A percentile compares a stretch with the other conserved stretches of the same genome.
These are phyloP conservation scores for Spondyliosoma cantharus DNA, from an alignment of 2,797 vertebrate genomes.

Conservation along the genomic window DNA sequence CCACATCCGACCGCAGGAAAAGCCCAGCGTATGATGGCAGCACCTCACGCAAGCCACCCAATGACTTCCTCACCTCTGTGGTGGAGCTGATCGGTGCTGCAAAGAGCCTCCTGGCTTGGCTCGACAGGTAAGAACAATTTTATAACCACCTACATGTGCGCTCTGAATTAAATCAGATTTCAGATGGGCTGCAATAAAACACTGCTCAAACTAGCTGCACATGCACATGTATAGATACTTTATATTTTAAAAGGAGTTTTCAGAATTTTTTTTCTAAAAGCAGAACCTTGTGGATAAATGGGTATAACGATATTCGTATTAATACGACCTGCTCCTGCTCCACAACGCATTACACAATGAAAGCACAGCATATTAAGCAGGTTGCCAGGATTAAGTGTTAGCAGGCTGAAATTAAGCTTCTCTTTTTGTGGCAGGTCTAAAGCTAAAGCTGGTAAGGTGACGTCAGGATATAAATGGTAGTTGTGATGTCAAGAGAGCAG, in stretches of 20 bases:
- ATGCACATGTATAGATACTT: background rate
- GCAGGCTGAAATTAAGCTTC: slow-evolving; percentile 52
- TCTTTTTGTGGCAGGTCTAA: slow-evolving; percentile 36
- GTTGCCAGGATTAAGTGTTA: slow-evolving; percentile 55
- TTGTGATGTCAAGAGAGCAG: slow-evolving; percentile 5
- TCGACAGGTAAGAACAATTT: slow-evolving; percentile 88
- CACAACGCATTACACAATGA: slow-evolving; percentile 48
- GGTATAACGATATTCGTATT: background rate
- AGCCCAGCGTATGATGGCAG: slow-evolving; percentile 88
- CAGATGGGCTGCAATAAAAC: background rate
- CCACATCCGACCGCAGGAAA: slow-evolving; percentile 89
- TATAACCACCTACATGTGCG: background rate
- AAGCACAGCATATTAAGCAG: slow-evolving; percentile 51
- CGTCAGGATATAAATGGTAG: slow-evolving; percentile 34
- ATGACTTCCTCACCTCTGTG: slow-evolving; percentile 96
- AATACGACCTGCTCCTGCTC: slow-evolving; percentile 38
- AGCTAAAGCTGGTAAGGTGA: slow-evolving; percentile 29
- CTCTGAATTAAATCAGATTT: background rate
- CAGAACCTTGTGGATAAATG: background rate
- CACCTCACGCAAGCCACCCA: slow-evolving; percentile 90
- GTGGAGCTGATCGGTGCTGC: slow-evolving; percentile 97
- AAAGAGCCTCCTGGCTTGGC: slow-evolving; percentile 95
- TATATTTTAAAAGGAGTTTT: background rate
- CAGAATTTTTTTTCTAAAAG: background rate
- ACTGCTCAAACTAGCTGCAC: background rate